Base-by-base conservation (phyloP, 2,113 vertebrate species). In the Reinhardtius hippoglossoides region DNA sequence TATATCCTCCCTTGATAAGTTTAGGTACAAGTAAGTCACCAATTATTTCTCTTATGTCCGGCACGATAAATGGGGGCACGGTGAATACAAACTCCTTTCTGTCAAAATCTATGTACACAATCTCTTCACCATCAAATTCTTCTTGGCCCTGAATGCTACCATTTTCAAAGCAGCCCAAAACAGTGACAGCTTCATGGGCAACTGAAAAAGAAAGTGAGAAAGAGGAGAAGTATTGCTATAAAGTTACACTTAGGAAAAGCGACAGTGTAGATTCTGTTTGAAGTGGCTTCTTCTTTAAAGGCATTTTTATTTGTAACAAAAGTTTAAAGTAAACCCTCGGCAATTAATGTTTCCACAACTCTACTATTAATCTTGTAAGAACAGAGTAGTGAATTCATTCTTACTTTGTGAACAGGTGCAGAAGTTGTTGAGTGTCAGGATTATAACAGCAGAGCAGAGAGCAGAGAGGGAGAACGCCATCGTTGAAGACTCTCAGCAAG, bases 401-500 rank as follows among this genome's bases (percentile, higher is more conserved):
- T 82, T 86, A 89, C 89, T 24, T 80, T 87, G 27, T 44, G 87
- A 77, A 62, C 60, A 63, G 2, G 56, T n/a, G 15, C 26, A 67
- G 73, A 71, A 3, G 60, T 5, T 58, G 46, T 64, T 80, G 59
- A 87, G 24, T 12, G 67, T 56, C 64, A 91, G 76, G 27, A 80
- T 63, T 31, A 31, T 7, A 31, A 31, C 9, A 76, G 0, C 6
- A 59, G 1, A 65, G 48, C 24, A 2, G 10, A 78, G 12, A 0
- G 15, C 63, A 56, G 31, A 66, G 52, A 59, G n/a, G 46, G 23
- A 57, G 71, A 24, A 65, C 55, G 2, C 23, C 40, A 50, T 54
- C 1, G 46, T 3, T 2, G 31, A 42, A 63, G 46, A 37, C 27
- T 54, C 42, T 31, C 31, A 1, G 0, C 13, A 26, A 24, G 31